Base-by-base conservation (phyloP, 2,113 vertebrate genomes). In the Dromaius novaehollandiae region DNA sequence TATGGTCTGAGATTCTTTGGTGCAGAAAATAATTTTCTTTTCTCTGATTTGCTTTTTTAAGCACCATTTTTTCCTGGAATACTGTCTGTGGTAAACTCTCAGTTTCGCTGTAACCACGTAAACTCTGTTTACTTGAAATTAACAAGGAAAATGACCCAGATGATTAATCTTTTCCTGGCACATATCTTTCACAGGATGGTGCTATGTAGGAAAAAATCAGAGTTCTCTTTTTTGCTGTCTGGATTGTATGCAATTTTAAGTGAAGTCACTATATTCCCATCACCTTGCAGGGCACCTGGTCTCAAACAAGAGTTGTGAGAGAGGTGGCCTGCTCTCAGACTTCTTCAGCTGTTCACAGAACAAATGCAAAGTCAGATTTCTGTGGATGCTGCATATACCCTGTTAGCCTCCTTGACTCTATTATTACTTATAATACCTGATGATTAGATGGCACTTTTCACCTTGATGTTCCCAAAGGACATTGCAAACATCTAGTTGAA, bases 361-460 rank as follows among this genome's bases (percentile, higher is more conserved):
- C 25, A 88, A 85, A 70, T 28, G 34, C 21, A 87, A 74, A 63
- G 26, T 36, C 61, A 92, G 22, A 58, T 73, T 89, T 92, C 79
- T 66, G 40, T 24, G 42, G 71, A 71, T 58, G 18, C 38, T 79
- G 70, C 18, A 69, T 63, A 69, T 73, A 44, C 40, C 0, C 36
- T 70, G 10, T 90, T 64, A 84, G 7, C 12, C 7, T 75, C 66
- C 78, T 58, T 25, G 55, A 55, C 58, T 64, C 38, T 71, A 74
- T 46, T 92, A 28, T 21, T 89, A 70, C 88, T 91, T 82, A 82
- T 89, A 93, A 80, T 34, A 74, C 36, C 20, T 60, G 63, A 63
- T 82, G 42, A 86, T 92, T 80, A 75, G 42, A 88, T 30, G 87
- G 74, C 7, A 60, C 87, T 95, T 94, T 88, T 91, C 68, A 86